Evolutionary conservation across 1,140 invertebrate species (phyloP).

Genomic region (Hetaerina americana): DNA sequence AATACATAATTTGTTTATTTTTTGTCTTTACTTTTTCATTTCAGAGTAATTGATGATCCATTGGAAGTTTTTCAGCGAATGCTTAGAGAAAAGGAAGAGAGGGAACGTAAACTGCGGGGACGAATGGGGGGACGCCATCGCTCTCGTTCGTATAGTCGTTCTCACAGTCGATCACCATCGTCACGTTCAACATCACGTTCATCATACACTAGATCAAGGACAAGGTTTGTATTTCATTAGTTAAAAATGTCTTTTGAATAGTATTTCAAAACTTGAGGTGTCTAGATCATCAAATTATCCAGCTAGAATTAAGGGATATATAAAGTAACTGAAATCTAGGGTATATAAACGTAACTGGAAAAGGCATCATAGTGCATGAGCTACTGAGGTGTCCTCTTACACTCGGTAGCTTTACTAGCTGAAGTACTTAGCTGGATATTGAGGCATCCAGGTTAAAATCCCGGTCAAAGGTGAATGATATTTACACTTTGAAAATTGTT

Average conservation of each 20-base stretch:
- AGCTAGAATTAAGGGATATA: too few relatives aligned
- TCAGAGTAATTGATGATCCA: conserved; percentile 52
- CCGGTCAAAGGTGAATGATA: too few relatives aligned
- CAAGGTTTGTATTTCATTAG: not conserved
- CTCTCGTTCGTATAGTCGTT: conserved; percentile 23
- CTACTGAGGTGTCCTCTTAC: too few relatives aligned
- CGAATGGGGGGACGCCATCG: conserved; percentile 17
- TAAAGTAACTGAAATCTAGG: too few relatives aligned
- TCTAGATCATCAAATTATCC: too few relatives aligned
- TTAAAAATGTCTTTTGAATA: conserved; percentile 9
- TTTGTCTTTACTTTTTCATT: not conserved
- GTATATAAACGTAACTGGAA: too few relatives aligned
- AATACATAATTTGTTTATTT: not conserved
- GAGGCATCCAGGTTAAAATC: too few relatives aligned
- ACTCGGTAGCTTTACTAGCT: too few relatives aligned
- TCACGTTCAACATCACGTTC: conserved; percentile 23
- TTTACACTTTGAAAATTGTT: too few relatives aligned
- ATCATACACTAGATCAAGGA: conserved; percentile 11
- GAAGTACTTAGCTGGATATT: too few relatives aligned
- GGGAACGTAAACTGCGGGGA: conserved; percentile 47
- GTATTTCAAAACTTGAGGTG: too few relatives aligned
- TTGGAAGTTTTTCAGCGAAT: conserved; percentile 73
- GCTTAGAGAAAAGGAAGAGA: conserved; percentile 67
- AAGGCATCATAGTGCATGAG: too few relatives aligned
- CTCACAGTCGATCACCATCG: conserved; percentile 22